These are phyloP conservation scores for Rhegmatorhina hoffmannsi DNA, from an alignment of 2,113 vertebrate species.

Conservation along the genomic window DNA sequence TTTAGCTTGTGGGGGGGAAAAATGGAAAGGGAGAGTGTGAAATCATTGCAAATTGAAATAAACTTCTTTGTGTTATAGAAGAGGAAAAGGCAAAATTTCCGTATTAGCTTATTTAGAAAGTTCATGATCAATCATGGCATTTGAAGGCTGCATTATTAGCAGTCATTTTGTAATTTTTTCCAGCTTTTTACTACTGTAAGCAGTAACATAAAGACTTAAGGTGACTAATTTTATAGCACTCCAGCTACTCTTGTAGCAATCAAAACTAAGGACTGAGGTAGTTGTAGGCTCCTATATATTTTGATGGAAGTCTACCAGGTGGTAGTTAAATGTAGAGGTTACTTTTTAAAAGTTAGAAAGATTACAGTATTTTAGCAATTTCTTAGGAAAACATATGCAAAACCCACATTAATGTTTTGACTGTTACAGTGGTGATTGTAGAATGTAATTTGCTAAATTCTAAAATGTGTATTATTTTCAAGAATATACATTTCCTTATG, in stretches of 20 bases:
- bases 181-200: neutral
- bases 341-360: neutral
- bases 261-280: neutral
- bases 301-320: neutral
- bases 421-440: neutral
- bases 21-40: neutral
- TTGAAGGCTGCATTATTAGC: neutral
- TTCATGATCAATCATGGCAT: neutral
- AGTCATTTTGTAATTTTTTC: neutral
- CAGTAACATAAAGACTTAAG: neutral
- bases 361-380: neutral
- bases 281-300: neutral
- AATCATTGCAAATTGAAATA: neutral
- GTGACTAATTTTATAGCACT: neutral
- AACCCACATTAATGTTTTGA: neutral
- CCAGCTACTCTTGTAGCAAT: neutral
- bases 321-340: neutral
- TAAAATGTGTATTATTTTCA: neutral
- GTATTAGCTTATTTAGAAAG: neutral
- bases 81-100: neutral
- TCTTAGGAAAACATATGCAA: neutral
- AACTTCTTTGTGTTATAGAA: neutral
- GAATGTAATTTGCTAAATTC: neutral
- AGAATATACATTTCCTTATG: neutral
- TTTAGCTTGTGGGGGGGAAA: neutral